Base-by-base conservation (phyloP, 37 sponge, comb jelly and placozoan genomes). In the Halichondria panicea region DNA sequence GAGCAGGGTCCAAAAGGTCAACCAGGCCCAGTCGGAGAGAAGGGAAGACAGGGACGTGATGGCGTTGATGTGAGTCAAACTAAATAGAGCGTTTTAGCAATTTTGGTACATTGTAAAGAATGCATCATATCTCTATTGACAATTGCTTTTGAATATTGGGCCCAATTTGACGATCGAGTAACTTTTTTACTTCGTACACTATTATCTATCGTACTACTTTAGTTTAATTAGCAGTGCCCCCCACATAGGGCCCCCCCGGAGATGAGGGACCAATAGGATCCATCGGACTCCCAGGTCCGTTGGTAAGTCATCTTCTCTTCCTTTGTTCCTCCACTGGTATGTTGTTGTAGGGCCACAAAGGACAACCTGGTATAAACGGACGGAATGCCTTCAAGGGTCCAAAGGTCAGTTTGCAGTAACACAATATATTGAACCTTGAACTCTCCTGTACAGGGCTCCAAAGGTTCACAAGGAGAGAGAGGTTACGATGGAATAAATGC, bases 381-480 rank as follows among this genome's bases (percentile, higher is more conserved):
- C 61, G 64, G 8, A 0, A 6, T 50, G 76, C 52, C 62, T 32
- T 63, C 12, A 76, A 33, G 48, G 63, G 53, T 34, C 18, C 48
- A 45, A 41, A 63, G 31, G 63, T 76, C 0, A n/a, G n/a, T n/a
- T n/a, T n/a, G n/a, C n/a, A n/a, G 69, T 43, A 42, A 3, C 2
- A 30, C 21, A 68, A 22, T 43, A 22, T 4, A 45, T 21, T 42
- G 18, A 19, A 22, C 31, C 42, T 3, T 12, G 28, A 53, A 11
- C 25, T 28, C 12, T 41, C 59, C 43, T 56, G 3, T 53, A 4
- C 44, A 80, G 80, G 80, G 80, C 13, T 27, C 50, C 13, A 58
- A 70, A 44, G 80, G 80, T 4, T 28, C 15, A 50, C 70, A 80
- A 43, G 80, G 80, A 56, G 63, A 60, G 22, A 25, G 36, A 56